Evolutionary conservation across 2,797 vertebrate genomes (phyloP).

Genomic region (Setipinna tenuifilis): DNA sequence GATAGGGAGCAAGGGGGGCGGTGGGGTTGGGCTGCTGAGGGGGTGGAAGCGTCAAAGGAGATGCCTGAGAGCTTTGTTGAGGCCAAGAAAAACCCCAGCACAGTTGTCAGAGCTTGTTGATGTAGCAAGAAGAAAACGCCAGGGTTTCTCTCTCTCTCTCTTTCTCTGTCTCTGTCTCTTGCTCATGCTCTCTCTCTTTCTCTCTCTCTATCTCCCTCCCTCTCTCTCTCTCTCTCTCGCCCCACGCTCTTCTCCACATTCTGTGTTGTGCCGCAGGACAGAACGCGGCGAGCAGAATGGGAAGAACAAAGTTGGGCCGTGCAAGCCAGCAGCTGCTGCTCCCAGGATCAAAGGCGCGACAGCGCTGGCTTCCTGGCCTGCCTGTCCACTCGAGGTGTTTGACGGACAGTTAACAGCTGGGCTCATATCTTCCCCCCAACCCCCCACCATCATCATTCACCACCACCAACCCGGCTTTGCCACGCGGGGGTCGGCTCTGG

Average conservation of each 20-base stretch:
- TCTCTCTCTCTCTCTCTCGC: background rate
- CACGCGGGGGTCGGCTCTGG: conserved; percentile 74
- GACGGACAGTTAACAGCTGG: conserved; percentile 99
- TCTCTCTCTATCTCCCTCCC: conserved; percentile 27
- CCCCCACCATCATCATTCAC: conserved; percentile 44
- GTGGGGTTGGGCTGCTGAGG: conserved; percentile 65
- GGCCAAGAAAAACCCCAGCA: conserved; percentile 94
- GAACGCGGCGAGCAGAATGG: conserved; percentile 88
- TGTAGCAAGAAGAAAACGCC: conserved; percentile 86
- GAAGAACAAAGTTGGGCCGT: conserved; percentile 97
- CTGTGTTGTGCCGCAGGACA: conserved; percentile 96
- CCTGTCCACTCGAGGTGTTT: conserved; percentile 95
- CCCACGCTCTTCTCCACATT: conserved; percentile 79
- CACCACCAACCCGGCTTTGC: conserved; percentile 47
- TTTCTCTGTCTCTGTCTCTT: conserved; percentile 45
- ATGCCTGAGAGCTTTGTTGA: conserved; percentile 92
- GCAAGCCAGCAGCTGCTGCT: conserved; percentile 97
- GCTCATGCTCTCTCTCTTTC: conserved; percentile 29
- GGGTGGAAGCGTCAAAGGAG: conserved; percentile 88
- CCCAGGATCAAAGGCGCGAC: conserved; percentile 95
- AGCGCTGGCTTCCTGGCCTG: conserved; percentile 94
- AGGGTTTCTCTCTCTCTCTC: conserved; percentile 64
- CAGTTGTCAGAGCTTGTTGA: conserved; percentile 99
- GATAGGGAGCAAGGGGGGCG: conserved; percentile 75
- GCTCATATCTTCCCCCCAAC: conserved; percentile 62